Evolutionary conservation across 2,113 vertebrate genomes (phyloP).

Genomic region (Irena cyanogastra): DNA sequence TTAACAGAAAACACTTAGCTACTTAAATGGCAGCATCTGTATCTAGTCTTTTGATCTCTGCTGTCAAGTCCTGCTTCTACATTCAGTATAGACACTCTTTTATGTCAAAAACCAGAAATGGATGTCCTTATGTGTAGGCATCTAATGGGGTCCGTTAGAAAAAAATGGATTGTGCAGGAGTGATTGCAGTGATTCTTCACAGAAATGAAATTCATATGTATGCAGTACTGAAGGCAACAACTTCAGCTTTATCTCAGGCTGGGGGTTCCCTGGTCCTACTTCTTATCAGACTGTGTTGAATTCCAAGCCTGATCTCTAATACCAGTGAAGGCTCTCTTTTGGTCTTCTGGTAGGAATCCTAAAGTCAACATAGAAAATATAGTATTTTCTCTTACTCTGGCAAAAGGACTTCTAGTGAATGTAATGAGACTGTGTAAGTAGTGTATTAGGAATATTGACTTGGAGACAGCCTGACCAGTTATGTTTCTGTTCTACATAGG

Average conservation of each 20-base stretch:
- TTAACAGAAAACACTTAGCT: not conserved
- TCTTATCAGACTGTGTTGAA: not conserved
- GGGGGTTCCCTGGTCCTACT: not conserved
- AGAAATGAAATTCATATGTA: not conserved
- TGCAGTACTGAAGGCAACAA: not conserved
- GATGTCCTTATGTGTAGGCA: not conserved
- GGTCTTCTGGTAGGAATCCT: not conserved
- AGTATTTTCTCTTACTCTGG: not conserved
- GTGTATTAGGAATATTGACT: not conserved
- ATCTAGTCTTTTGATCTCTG: not conserved
- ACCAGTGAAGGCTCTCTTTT: not conserved
- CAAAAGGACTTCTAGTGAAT: not conserved
- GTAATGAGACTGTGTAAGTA: not conserved
- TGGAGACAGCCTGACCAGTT: not conserved
- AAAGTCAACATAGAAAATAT: not conserved
- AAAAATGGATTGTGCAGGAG: not conserved
- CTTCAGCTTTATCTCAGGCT: not conserved
- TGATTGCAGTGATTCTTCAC: not conserved
- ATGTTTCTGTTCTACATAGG: not conserved
- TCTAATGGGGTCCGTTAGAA: not conserved
- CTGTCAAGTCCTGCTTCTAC: not conserved
- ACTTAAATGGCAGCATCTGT: not conserved
- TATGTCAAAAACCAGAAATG: not conserved
- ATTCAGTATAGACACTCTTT: not conserved
- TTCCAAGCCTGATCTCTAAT: not conserved